Percentiles rank a stretch among this genome's conserved stretches.
These are phyloP conservation scores for Hyles euphorbiae DNA, from an alignment of 1,140 invertebrate genomes.

Conservation along the genomic window DNA sequence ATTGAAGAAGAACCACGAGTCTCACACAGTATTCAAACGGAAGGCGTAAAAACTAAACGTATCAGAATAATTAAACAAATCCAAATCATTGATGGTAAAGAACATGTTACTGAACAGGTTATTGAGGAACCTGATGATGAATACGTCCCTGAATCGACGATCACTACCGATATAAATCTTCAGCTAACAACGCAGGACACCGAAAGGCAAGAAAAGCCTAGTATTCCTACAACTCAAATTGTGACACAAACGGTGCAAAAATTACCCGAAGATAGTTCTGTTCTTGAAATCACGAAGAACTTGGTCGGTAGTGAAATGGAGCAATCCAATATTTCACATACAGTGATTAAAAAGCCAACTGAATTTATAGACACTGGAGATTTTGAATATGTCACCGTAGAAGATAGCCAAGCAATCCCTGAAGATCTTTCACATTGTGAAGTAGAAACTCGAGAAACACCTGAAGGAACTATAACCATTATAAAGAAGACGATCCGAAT, in stretches of 20 bases:
- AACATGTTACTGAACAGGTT: slow-evolving; percentile 81
- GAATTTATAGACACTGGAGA: slow-evolving; percentile 1
- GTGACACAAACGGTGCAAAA: background rate
- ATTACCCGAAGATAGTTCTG: background rate
- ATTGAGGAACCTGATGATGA: slow-evolving; percentile 35
- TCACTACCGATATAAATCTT: background rate
- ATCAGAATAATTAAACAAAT: slow-evolving; percentile 82
- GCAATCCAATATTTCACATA: background rate
- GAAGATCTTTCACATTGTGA: background rate
- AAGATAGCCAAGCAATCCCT: background rate
- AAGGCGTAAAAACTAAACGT: slow-evolving; percentile 74
- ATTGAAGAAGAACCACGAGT: slow-evolving; percentile 49
- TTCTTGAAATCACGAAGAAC: background rate
- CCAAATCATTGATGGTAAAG: slow-evolving; percentile 86
- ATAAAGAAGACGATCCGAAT: slow-evolving; percentile 3
- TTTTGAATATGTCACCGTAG: background rate
- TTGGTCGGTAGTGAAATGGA: slow-evolving; percentile 1
- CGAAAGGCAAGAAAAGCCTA: too few species aligned
- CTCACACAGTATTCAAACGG: slow-evolving; percentile 40
- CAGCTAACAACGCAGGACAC: background rate
- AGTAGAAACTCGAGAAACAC: background rate
- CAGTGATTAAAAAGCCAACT: slow-evolving; percentile 2
- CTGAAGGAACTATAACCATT: slow-evolving; percentile 3
- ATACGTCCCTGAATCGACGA: background rate
- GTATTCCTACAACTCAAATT: background rate